phyloP scores from a whole-genome alignment of 2,888 invertebrate species.

The Xestia xanthographa region DNA sequence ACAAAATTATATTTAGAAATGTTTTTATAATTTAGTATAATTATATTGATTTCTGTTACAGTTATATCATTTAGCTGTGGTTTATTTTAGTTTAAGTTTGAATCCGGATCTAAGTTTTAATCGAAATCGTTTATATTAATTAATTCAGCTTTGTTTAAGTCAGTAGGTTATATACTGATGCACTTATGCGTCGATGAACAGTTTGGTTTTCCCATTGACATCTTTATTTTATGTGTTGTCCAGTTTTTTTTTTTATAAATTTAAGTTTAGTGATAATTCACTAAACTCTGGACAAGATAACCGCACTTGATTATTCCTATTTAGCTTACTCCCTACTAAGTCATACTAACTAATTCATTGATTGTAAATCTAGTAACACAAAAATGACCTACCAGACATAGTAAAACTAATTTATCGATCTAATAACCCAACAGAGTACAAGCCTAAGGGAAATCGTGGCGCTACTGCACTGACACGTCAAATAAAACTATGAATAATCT shows the following conservation, averaged over 20 bases:
- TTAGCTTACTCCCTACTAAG: not conserved
- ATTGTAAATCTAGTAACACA: not conserved
- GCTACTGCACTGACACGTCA: constrained; percentile 12
- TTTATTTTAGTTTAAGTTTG: constrained; percentile 22
- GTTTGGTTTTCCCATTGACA: constrained; percentile 8
- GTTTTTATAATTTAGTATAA: constrained; percentile 46
- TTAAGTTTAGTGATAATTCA: too few species aligned
- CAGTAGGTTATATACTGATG: constrained; percentile 27
- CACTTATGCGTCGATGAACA: constrained; percentile 1
- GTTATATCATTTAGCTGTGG: constrained; percentile 36
- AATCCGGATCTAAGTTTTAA: constrained; percentile 47
- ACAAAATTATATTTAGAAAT: constrained; percentile 45
- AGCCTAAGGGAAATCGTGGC: constrained; percentile 6
- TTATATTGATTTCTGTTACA: constrained; percentile 48
- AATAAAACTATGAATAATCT: constrained; percentile 29
- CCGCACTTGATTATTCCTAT: not conserved
- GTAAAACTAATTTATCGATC: not conserved
- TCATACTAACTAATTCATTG: not conserved
- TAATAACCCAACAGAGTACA: not conserved
- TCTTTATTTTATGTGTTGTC: not conserved
- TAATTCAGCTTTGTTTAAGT: constrained; percentile 45
- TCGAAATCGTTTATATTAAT: constrained; percentile 40
- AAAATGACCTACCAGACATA: not conserved
- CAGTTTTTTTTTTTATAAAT: not conserved
- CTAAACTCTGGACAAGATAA: not conserved